These are phyloP conservation scores for Podabrus alpinus DNA, from an alignment of 2,888 invertebrate species.

Conservation along the genomic window DNA sequence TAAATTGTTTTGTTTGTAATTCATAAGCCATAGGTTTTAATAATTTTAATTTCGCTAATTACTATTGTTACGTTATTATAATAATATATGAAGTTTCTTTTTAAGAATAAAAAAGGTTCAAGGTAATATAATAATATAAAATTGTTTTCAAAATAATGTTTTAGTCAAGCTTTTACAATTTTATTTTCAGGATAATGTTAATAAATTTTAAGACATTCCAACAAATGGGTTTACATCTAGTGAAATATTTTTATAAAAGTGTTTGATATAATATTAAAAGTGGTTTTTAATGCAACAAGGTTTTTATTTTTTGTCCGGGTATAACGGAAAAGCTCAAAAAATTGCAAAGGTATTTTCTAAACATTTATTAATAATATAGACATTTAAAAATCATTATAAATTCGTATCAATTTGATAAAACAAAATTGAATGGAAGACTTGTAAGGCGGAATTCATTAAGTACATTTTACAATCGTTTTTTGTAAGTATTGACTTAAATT, in stretches of 20 bases:
- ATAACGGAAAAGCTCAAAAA: neutral
- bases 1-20: neutral
- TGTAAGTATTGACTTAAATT: constrained; percentile 5
- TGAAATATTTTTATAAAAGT: neutral
- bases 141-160: neutral
- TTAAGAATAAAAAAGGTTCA: neutral
- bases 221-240: neutral
- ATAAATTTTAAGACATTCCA: neutral
- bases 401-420: constrained; percentile 4
- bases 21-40: neutral
- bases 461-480: constrained; percentile 16
- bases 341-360: neutral
- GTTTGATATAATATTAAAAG: constrained; percentile 12
- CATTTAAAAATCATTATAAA: neutral
- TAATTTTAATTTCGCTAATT: neutral
- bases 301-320: neutral
- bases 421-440: constrained; percentile 45
- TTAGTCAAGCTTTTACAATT: neutral
- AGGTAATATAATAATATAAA: neutral
- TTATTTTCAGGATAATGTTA: neutral
- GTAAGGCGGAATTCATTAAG: constrained; percentile 43
- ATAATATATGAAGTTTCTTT: too few species aligned
- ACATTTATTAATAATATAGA: neutral
- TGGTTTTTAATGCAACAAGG: neutral
- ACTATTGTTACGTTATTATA: neutral